Conservation (phyloP, 1,140 invertebrate genomes). For the Diabrotica virgifera region DNA sequence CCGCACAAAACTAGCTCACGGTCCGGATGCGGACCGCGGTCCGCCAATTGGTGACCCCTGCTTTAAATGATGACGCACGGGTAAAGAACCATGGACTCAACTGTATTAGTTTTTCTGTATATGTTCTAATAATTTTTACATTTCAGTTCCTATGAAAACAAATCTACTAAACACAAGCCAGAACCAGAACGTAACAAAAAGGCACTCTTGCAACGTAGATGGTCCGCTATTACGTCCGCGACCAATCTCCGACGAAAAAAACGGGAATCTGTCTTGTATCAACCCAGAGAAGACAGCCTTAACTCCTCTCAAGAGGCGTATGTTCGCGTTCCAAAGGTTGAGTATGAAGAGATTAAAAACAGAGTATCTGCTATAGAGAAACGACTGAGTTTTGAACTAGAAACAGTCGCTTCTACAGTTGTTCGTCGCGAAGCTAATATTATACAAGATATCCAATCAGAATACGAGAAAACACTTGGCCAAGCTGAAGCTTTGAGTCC, state of each 20-base stretch:
- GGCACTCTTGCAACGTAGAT: constrained; percentile 34
- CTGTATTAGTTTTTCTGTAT: background rate
- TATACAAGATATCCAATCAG: constrained; percentile 59
- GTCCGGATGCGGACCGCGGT: no score
- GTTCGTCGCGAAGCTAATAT: constrained; percentile 33
- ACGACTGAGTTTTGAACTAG: constrained; percentile 65
- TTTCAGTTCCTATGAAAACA: background rate
- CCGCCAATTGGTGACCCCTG: no score
- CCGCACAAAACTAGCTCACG: no score
- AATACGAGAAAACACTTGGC: constrained; percentile 69
- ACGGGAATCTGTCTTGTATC: constrained; percentile 17
- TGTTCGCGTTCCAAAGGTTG: constrained; percentile 65
- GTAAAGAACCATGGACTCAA: no score
- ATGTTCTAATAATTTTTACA: background rate
- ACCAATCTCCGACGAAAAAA: constrained; percentile 23
- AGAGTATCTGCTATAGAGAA: constrained; percentile 68
- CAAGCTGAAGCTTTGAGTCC: constrained; percentile 61
- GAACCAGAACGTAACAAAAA: constrained; percentile 5
- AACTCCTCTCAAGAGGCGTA: constrained; percentile 50
- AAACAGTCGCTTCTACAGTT: constrained; percentile 45
- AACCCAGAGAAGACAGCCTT: constrained; percentile 9
- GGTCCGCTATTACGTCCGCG: constrained; percentile 34
- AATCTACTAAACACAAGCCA: background rate
- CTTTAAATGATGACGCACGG: no score
- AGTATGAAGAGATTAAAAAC: constrained; percentile 73